A percentile compares a stretch with the other conserved stretches of the same genome.
Conservation (phyloP, 2,888 invertebrate species). For the Leptura quadrifasciata region DNA sequence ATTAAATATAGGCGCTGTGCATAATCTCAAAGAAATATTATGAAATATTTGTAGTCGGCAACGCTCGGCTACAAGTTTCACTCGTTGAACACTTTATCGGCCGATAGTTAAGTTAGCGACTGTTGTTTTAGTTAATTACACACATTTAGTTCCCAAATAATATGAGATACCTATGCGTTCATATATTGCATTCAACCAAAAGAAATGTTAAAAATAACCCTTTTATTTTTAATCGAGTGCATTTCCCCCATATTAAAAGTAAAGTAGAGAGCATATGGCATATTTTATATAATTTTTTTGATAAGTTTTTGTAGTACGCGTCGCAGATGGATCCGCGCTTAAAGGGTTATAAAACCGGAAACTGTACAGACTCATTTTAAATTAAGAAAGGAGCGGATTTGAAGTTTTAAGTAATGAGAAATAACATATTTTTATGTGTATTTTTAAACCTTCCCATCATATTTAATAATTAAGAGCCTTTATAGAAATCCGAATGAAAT, state of each 20-base stretch:
- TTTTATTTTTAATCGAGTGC: constrained; percentile 59
- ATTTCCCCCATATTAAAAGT: constrained; percentile 54
- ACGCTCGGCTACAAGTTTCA: too few species aligned
- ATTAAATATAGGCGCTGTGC: too few species aligned
- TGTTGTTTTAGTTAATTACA: constrained; percentile 24
- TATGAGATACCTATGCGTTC: constrained; percentile 20
- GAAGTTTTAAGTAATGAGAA: constrained; percentile 54
- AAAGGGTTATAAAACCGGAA: constrained; percentile 61
- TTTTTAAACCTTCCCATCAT: constrained; percentile 45
- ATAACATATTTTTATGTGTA: constrained; percentile 56
- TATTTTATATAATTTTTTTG: constrained; percentile 66
- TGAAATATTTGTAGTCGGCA: too few species aligned
- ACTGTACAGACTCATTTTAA: constrained; percentile 58
- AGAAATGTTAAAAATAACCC: constrained; percentile 57
- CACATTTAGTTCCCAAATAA: constrained; percentile 33
- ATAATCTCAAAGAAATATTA: too few species aligned
- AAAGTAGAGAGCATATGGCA: constrained; percentile 60
- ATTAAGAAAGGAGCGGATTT: constrained; percentile 53
- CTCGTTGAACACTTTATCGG: too few species aligned
- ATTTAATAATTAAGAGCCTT: constrained; percentile 29
- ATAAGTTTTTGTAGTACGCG: constrained; percentile 61
- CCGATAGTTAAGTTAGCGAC: not conserved
- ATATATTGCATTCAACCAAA: constrained; percentile 35
- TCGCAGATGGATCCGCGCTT: constrained; percentile 55
- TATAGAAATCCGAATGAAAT: not conserved